Evolutionary conservation across 2,797 vertebrate genomes (phyloP).

Genomic region (Stomatorhinus walkeri): DNA sequence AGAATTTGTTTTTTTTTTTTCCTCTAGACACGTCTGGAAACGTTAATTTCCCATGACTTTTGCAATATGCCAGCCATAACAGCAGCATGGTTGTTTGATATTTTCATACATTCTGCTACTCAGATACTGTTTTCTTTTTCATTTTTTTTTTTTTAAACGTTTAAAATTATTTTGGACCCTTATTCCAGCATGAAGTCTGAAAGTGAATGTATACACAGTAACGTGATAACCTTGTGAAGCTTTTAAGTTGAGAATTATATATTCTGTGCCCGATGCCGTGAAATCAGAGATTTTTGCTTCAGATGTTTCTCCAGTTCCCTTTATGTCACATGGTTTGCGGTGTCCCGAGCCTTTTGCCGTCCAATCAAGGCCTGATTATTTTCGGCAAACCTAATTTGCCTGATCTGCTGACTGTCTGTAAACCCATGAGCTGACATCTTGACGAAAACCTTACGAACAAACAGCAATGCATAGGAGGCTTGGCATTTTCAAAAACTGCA

Average conservation of each 20-base stretch:
- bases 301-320: conserved; percentile 22
- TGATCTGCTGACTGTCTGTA: background rate
- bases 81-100: background rate
- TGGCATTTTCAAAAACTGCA: background rate
- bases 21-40: background rate
- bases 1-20: background rate
- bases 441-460: background rate
- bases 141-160: background rate
- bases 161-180: background rate
- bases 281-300: background rate
- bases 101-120: background rate
- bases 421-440: background rate
- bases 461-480: background rate
- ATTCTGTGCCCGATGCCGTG: background rate
- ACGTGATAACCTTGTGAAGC: background rate
- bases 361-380: background rate
- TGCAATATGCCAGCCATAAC: conserved; percentile 1
- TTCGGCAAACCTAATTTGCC: background rate
- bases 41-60: background rate
- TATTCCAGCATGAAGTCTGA: background rate
- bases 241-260: background rate
- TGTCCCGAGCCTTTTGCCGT: background rate
- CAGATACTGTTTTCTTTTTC: background rate
- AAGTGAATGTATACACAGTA: conserved; percentile 4
- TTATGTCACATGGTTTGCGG: background rate